Base-by-base conservation (phyloP, 2,888 invertebrate genomes). In the Timema cristinae region DNA sequence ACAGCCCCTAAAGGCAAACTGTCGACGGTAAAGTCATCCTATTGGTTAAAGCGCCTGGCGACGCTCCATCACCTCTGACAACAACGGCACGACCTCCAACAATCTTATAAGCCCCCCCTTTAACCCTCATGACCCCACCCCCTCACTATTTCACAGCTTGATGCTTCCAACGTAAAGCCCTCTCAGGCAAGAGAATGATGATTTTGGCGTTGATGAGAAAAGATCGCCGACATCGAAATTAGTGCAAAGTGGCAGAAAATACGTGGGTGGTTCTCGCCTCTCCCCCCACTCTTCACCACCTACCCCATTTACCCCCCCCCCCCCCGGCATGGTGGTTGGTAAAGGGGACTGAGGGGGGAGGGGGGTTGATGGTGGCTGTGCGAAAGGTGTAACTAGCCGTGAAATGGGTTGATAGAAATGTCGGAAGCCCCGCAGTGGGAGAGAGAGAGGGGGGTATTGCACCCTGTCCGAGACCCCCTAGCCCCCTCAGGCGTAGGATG, bases 201-300 rank as follows among this genome's bases (percentile, higher is more conserved):
- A 16, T 32, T 32, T 15, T 15, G 63, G 32, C 63, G 63, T 47
- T 63, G 63, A 63, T 63, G 63, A 63, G 63, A 63, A 63, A 63
- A 63, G 63, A 63, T 63, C 63, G 63, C 51, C 75, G 69, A 67
- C 71, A 72, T 75, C 74, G 74, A 75, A 75, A 75, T 75, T 75
- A 75, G 75, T 68, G 75, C 74, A 75, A 73, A 75, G 73, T 75
- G 75, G 74, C 74, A 74, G 72, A 75, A 75, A 75, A 75, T 74
- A 73, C 68, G 73, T 16, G 52, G 50, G 66, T 71, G 32, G 67
- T 61, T 50, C 66, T 9, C 63, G 47, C 50, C 52, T 49, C 11
- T 69, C n/a, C 50, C 71, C 16, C 15, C 50, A 10, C 32, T 32
- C 32, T 32, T 32, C 32, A 32, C 49, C 59, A 48, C n/a, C 69